phyloP scores from a whole-genome alignment of 2,797 vertebrate genomes.

The Spinus pinus region DNA sequence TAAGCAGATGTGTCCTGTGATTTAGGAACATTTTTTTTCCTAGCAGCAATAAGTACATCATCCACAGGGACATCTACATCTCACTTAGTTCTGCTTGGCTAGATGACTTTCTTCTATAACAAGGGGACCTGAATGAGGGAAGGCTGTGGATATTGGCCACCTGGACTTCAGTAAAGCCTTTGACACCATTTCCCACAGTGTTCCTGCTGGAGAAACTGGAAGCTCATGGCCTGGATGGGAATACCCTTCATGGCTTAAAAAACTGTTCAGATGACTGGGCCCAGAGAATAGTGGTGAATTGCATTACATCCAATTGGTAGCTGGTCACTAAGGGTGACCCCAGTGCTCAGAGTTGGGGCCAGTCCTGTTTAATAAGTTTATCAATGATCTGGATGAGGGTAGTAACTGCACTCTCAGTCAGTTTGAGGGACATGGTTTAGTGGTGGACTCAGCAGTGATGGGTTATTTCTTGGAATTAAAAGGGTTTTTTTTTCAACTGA shows the following conservation, averaged over 20 bases:
- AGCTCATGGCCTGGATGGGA: not conserved
- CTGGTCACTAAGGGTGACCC: not conserved
- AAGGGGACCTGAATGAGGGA: not conserved
- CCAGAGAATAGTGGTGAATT: not conserved
- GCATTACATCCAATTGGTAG: not conserved
- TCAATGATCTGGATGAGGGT: not conserved
- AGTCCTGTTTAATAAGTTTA: not conserved
- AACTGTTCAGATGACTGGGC: not conserved
- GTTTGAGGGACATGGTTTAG: not conserved
- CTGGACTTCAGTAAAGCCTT: not conserved
- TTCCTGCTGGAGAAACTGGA: not conserved
- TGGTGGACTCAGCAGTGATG: not conserved
- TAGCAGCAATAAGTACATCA: not conserved
- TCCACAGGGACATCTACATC: not conserved
- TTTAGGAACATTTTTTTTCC: not conserved
- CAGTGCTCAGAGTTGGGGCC: not conserved
- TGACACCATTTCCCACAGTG: not conserved
- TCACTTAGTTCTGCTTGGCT: not conserved
- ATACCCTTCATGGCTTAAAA: not conserved
- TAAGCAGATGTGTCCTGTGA: not conserved
- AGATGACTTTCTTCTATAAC: not conserved
- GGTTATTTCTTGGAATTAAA: not conserved
- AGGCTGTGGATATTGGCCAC: not conserved
- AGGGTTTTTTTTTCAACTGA: not conserved
- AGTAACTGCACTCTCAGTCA: not conserved